These are phyloP conservation scores for Dynastes tityus DNA, from an alignment of 2,888 invertebrate species.

Conservation along the genomic window DNA sequence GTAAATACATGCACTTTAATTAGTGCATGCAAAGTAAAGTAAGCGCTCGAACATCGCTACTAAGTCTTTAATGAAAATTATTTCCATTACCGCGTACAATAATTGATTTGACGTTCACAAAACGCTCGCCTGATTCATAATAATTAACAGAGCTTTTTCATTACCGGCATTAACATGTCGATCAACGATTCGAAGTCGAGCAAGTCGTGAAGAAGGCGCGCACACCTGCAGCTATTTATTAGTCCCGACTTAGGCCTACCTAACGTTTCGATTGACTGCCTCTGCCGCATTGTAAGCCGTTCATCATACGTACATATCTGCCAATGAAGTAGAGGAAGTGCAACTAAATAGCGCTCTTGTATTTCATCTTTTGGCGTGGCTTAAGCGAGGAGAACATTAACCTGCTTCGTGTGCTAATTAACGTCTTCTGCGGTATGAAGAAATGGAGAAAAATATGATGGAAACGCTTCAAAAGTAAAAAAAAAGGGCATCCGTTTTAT, in stretches of 20 bases:
- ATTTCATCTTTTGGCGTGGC: neutral
- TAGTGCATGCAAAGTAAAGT: neutral
- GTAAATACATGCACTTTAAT: neutral
- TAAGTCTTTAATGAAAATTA: neutral
- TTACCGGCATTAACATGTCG: conserved; percentile 15
- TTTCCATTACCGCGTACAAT: neutral
- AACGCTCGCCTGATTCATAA: neutral
- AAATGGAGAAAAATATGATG: neutral
- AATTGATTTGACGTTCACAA: conserved; percentile 14
- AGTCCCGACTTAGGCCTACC: conserved; percentile 22
- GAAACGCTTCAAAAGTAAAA: neutral
- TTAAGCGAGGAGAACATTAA: conserved; percentile 12
- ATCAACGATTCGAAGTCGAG: conserved; percentile 4
- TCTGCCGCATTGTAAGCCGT: conserved; percentile 27
- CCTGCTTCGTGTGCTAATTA: neutral
- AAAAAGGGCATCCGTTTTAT: neutral
- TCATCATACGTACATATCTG: conserved; percentile 26
- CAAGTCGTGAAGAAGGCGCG: conserved; percentile 8
- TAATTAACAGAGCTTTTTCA: conserved; percentile 20
- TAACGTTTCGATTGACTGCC: conserved; percentile 43
- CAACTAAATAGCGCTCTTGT: conserved; percentile 29
- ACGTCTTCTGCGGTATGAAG: neutral
- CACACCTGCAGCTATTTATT: conserved; percentile 34
- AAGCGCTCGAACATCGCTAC: neutral
- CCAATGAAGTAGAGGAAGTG: conserved; percentile 18